These are phyloP conservation scores for Siphlonurus alternatus DNA, from an alignment of 2,888 invertebrate species.

Conservation along the genomic window DNA sequence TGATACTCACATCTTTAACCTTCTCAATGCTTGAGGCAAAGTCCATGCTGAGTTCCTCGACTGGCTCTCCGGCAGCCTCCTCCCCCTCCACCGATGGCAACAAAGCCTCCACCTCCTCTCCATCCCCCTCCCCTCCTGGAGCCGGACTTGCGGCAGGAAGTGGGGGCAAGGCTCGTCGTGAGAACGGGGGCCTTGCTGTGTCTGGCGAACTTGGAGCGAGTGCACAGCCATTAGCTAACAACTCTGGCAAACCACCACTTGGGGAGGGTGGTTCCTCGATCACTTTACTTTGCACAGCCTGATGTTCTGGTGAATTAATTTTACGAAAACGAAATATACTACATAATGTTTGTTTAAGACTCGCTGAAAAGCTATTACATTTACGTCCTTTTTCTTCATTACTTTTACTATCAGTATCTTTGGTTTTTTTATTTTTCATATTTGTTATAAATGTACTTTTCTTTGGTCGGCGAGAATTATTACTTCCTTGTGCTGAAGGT, in stretches of 20 bases:
- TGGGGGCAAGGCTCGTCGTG: slow-evolving; percentile 48
- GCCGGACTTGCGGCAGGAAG: slow-evolving; percentile 28
- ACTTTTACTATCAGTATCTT: slow-evolving; percentile 23
- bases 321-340: slow-evolving; percentile 61
- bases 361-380: slow-evolving; percentile 43
- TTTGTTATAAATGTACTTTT: slow-evolving; percentile 41
- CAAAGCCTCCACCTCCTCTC: slow-evolving; percentile 9
- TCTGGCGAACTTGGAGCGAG: no score
- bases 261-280: slow-evolving; percentile 16
- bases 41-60: slow-evolving; percentile 46
- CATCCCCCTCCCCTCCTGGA: slow-evolving; percentile 13
- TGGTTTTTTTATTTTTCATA: slow-evolving; percentile 40
- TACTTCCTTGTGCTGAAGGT: no score
- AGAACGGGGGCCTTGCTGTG: slow-evolving; percentile 36
- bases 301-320: slow-evolving; percentile 26
- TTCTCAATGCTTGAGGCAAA: slow-evolving; percentile 84
- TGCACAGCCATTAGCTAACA: no score
- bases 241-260: neutral
- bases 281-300: slow-evolving; percentile 24
- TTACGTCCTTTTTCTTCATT: neutral
- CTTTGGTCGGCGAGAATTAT: slow-evolving; percentile 16
- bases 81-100: slow-evolving; percentile 12
- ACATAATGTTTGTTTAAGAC: slow-evolving; percentile 69
- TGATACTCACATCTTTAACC: slow-evolving; percentile 72
- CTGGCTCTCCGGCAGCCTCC: slow-evolving; percentile 26